A percentile compares a stretch with the other conserved stretches of the same genome.
phyloP scores from a whole-genome alignment of 2,888 invertebrate genomes.

The Drosophila algonquin region DNA sequence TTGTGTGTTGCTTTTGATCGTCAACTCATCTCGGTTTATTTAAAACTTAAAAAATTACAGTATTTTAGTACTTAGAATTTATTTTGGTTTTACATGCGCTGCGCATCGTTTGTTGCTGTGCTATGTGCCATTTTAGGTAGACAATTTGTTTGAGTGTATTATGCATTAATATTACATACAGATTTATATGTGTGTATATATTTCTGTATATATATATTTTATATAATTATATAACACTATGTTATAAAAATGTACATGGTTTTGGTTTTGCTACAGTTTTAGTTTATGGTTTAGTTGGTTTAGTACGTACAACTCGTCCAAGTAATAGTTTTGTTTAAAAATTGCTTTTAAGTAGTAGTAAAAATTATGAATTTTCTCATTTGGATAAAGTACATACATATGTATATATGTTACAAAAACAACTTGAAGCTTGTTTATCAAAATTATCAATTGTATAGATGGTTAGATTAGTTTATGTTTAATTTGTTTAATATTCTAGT shows the following conservation, averaged over 20 bases:
- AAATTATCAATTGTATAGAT: slow-evolving; percentile 66
- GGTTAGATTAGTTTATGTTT: slow-evolving; percentile 55
- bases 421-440: slow-evolving; percentile 62
- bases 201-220: slow-evolving; percentile 24
- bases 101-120: slow-evolving; percentile 76
- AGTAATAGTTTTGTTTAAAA: slow-evolving; percentile 57
- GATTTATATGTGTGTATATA: slow-evolving; percentile 54
- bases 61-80: slow-evolving; percentile 70
- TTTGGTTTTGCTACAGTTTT: slow-evolving; percentile 72
- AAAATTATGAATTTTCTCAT: slow-evolving; percentile 56
- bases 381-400: slow-evolving; percentile 63
- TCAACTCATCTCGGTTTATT: slow-evolving; percentile 79
- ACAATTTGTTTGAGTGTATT: slow-evolving; percentile 75
- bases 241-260: slow-evolving; percentile 70
- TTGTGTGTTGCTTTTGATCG: slow-evolving; percentile 70
- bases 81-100: slow-evolving; percentile 81
- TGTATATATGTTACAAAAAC: slow-evolving; percentile 52
- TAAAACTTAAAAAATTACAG: slow-evolving; percentile 75
- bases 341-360: slow-evolving; percentile 43
- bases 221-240: slow-evolving; percentile 70
- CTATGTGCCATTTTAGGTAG: slow-evolving; percentile 71
- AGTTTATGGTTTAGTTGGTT: slow-evolving; percentile 12
- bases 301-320: slow-evolving; percentile 63
- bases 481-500: slow-evolving; percentile 74
- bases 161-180: slow-evolving; percentile 69